Percentiles rank a stretch among this genome's conserved stretches.
phyloP scores from a whole-genome alignment of 2,113 vertebrate species.

The Cervus canadensis region DNA sequence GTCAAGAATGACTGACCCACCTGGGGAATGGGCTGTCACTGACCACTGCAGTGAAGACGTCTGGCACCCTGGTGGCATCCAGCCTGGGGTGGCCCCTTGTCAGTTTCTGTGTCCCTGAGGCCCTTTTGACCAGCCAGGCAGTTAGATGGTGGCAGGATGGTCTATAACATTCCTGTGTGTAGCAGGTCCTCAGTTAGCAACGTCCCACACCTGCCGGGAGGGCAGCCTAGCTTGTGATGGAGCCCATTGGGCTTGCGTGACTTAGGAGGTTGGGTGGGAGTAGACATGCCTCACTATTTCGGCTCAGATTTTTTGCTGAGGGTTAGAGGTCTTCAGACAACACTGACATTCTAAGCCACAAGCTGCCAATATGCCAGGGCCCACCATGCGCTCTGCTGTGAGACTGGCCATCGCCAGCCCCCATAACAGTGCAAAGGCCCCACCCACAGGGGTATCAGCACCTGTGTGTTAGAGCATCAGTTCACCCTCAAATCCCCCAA shows the following conservation, averaged over 20 bases:
- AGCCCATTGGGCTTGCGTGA: rapidly evolving
- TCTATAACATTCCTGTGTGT: rapidly evolving
- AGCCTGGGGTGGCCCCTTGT: not conserved
- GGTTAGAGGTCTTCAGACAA: rapidly evolving
- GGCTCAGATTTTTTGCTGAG: not conserved
- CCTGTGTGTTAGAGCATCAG: not conserved
- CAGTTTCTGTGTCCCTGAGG: not conserved
- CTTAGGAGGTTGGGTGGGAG: not conserved
- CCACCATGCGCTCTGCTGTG: rapidly evolving
- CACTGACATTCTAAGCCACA: not conserved
- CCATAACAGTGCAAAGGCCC: not conserved
- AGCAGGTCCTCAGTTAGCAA: not conserved
- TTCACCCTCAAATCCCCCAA: not conserved
- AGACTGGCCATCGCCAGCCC: not conserved
- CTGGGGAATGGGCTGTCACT: not conserved
- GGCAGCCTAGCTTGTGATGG: not conserved
- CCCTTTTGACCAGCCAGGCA: not conserved
- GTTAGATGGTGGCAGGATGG: not conserved
- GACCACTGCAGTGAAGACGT: not conserved
- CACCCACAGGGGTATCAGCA: rapidly evolving
- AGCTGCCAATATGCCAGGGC: not conserved
- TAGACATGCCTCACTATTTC: not conserved
- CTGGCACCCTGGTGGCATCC: not conserved
- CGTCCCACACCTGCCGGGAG: rapidly evolving
- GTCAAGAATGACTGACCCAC: not conserved